Base-by-base conservation (phyloP, 2,113 vertebrate species). In the Athene cunicularia region DNA sequence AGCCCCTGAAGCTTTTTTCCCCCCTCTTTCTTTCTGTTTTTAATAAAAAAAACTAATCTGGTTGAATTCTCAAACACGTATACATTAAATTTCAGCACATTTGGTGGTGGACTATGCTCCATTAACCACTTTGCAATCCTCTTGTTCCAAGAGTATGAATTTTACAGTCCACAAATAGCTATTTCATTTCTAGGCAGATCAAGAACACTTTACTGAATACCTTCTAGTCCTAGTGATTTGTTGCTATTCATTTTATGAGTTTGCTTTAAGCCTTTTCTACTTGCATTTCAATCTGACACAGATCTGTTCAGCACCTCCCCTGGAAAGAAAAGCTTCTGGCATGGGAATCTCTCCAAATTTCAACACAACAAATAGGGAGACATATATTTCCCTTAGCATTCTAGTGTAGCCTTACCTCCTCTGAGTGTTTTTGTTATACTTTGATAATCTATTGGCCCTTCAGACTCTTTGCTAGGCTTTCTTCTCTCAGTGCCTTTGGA, bases 11-110 rank as follows among this genome's bases (percentile, higher is more conserved):
- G 22, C 8, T 27, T 73, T 58, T 67, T 58, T 13, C 18, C 5
- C 3, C 17, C 9, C 10, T 8, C 14, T 10, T 39, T 8, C 2
- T 6, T n/a, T 24, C 8, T 33, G 4, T 26, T 47, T 50, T 5
- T 27, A 45, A 32, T 28, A n/a, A 80, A 63, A 80, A 63, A 30
- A 77, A 39, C 15, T 56, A 45, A 39, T 68, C 33, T 16, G 1
- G 2, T 75, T 86, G 10, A 86, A 30, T 59, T 47, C 79, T 88
- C 88, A 30, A 88, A 39, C 1, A 4, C 1, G 7, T 8, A 2
- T 26, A 3, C 4, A 20, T 71, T 73, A 30, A 20, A 47, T 70
- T 90, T 89, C 24, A 26, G 3, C 8, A 33, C 4, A 43, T 63
- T 35, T 52, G 11, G 7, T 35, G 19, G 19, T 7, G 7, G 12